These are phyloP conservation scores for Drosophila equinoxialis DNA, from an alignment of 1,140 invertebrate genomes.

Conservation along the genomic window DNA sequence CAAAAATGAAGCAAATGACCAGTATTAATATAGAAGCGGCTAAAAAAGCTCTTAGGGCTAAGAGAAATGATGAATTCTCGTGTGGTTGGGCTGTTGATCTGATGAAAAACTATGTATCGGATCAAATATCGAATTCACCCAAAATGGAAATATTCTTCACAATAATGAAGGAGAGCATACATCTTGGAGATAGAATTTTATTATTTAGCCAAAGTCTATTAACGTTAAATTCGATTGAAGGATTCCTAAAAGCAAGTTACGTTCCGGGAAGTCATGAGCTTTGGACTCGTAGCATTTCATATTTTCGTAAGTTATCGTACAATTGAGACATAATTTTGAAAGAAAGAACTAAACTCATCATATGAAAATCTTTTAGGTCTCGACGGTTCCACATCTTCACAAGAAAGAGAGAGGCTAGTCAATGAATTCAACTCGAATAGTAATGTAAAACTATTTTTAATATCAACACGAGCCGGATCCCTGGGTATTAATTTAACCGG, in stretches of 20 bases:
- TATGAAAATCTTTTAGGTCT: constrained; percentile 85
- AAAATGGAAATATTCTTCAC: constrained; percentile 98
- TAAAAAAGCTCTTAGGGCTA: constrained; percentile 62
- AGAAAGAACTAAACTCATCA: background rate
- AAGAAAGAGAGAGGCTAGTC: constrained; percentile 97
- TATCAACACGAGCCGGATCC: constrained; percentile 98
- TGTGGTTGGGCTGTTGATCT: constrained; percentile 94
- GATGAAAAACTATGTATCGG: constrained; percentile 93
- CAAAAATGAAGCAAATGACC: constrained; percentile 38
- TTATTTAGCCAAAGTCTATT: constrained; percentile 98
- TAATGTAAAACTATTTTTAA: constrained; percentile 95
- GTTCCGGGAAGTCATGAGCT: constrained; percentile 89
- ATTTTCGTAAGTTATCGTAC: constrained; percentile 88
- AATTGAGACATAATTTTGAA: background rate
- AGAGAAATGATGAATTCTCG: constrained; percentile 89
- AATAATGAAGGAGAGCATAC: constrained; percentile 95
- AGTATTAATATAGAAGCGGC: constrained; percentile 52
- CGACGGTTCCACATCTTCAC: constrained; percentile 96
- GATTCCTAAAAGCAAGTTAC: constrained; percentile 92
- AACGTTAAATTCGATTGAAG: constrained; percentile 98
- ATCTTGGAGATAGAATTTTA: constrained; percentile 94
- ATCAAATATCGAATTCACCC: constrained; percentile 95
- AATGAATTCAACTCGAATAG: constrained; percentile 98
- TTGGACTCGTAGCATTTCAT: constrained; percentile 94
- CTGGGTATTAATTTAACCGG: constrained; percentile 99